Evolutionary conservation across 2,888 invertebrate species (phyloP).

Genomic region (Drosophila fulvimacula): DNA sequence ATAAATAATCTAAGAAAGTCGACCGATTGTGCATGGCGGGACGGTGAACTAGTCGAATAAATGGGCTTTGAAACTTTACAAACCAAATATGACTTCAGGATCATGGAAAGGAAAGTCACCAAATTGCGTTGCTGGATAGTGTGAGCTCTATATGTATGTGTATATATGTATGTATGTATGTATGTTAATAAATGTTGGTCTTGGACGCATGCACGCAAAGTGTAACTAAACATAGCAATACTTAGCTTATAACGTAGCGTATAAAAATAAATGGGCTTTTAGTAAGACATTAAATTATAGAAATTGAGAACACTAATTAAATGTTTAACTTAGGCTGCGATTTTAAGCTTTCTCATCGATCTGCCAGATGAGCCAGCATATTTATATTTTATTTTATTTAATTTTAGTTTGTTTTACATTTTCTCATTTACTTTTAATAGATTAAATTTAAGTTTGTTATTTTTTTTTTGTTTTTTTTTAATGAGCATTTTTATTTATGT

Average conservation of each 20-base stretch:
- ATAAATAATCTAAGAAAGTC: conserved; percentile 69
- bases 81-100: conserved; percentile 21
- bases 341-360: conserved; percentile 32
- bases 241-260: conserved; percentile 74
- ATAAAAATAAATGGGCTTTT: conserved; percentile 68
- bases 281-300: conserved; percentile 61
- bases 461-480: conserved; percentile 34
- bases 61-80: conserved; percentile 19
- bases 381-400: conserved; percentile 33
- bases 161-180: background rate
- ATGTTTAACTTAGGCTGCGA: conserved; percentile 61
- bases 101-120: conserved; percentile 8
- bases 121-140: conserved; percentile 1
- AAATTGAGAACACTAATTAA: conserved; percentile 63
- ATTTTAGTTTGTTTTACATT: conserved; percentile 32
- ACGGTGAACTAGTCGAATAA: conserved; percentile 7
- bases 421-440: conserved; percentile 31
- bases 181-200: conserved; percentile 44
- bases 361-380: conserved; percentile 38
- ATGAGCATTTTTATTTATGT: conserved; percentile 67
- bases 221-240: conserved; percentile 74
- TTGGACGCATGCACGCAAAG: conserved; percentile 74
- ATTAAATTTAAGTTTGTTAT: conserved; percentile 48
- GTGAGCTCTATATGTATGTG: conserved; percentile 21
- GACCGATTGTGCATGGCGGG: conserved; percentile 52